Conservation (phyloP, 1,140 invertebrate genomes). For the Saccostrea echinata region DNA sequence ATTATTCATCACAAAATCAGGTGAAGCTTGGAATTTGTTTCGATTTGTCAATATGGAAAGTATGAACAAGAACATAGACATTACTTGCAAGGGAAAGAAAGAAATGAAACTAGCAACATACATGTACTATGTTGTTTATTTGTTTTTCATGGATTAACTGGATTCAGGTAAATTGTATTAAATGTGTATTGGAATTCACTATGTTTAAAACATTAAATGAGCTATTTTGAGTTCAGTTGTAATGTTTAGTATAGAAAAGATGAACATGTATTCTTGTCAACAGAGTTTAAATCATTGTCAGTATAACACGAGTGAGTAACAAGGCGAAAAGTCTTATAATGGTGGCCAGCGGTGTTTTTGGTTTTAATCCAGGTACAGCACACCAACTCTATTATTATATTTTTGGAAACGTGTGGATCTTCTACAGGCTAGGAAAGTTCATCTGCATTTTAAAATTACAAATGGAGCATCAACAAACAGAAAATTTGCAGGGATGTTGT, state of each 20-base stretch:
- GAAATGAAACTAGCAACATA: slow-evolving; percentile 53
- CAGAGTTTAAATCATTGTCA: not conserved
- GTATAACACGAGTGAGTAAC: too few species aligned
- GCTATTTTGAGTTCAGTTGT: not conserved
- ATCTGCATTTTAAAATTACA: slow-evolving; percentile 55
- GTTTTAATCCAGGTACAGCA: slow-evolving; percentile 37
- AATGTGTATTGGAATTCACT: not conserved
- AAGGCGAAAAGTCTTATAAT: not conserved
- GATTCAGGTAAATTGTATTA: slow-evolving; percentile 40
- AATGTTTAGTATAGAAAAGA: not conserved
- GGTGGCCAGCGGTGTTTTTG: slow-evolving; percentile 49
- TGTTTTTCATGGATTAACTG: slow-evolving; percentile 56
- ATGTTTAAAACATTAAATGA: not conserved
- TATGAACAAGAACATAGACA: slow-evolving; percentile 50
- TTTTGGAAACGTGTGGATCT: slow-evolving; percentile 58
- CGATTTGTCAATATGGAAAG: slow-evolving; percentile 52
- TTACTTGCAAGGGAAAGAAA: slow-evolving; percentile 38
- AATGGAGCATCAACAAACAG: slow-evolving; percentile 59
- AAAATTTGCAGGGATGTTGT: slow-evolving; percentile 53
- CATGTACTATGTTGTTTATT: slow-evolving; percentile 55
- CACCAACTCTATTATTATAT: slow-evolving; percentile 52
- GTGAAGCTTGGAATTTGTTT: slow-evolving; percentile 30
- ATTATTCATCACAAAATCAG: not conserved
- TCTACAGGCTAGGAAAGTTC: not conserved
- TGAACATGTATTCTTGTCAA: not conserved